Base-by-base conservation (phyloP, 2,888 invertebrate species). In the Troides helena region DNA sequence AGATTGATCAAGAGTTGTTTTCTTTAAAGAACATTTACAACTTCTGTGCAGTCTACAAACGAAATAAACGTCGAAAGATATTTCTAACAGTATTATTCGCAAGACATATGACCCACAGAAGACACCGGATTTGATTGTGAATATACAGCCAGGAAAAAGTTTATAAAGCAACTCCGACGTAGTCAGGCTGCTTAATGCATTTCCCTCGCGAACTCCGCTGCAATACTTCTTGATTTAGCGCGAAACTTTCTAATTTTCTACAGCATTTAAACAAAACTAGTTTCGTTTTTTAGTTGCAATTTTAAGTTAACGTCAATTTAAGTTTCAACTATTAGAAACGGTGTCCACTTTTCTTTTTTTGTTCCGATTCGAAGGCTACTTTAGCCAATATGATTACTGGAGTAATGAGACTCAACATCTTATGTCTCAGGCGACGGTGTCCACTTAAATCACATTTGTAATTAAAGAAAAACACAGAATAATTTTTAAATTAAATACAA, bases 211-310 rank as follows among this genome's bases (percentile, higher is more conserved):
- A 65, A 65, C 21, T 57, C 21, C 56, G 21, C 56, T 65, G 57
- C 57, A 17, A 57, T 57, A 36, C 57, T 39, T 21, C 57, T 65
- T 65, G 57, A 65, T 57, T 57, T 39, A 65, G 2, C 21, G 30
- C 21, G 57, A 57, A 65, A 65, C 64, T 65, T 57, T 57, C 14
- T 56, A 60, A 60, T 39, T 36, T 60, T 60, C 30, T 60, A 14
- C 18, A 60, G 23, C 57, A 12, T 12, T n/a, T 23, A 57, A 57
- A 57, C 57, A 8, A 21, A 57, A 57, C 21, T 57, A 57, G 57
- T 57, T 57, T 21, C 14, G 57, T 8, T 57, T n/a, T 57, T 50
- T 14, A 14, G 5, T 50, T 14, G 17, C 2, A 50, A 18, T 50
- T 50, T 50, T 18, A 50, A 50, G 14, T 50, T 18, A 50, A 50